Conservation (phyloP, 2,113 vertebrate species). For the Dicerorhinus sumatrensis region DNA sequence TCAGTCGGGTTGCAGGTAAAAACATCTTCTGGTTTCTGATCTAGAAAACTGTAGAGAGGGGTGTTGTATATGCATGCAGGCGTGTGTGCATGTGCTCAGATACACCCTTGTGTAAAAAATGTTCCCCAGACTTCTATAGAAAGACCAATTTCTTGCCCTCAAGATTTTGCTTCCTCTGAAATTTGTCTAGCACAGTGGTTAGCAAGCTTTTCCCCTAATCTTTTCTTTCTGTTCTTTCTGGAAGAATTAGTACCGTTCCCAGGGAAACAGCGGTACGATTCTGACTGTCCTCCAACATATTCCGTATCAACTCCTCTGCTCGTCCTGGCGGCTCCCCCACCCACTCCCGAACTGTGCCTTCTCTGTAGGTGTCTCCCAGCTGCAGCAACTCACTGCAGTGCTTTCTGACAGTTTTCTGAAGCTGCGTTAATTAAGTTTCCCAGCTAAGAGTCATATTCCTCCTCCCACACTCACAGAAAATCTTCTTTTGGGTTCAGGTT, state of each 20-base stretch:
- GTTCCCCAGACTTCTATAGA: not conserved
- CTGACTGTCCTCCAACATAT: slow-evolving; percentile 76
- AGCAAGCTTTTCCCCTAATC: not conserved
- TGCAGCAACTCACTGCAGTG: slow-evolving; percentile 43
- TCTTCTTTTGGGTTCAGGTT: slow-evolving; percentile 1
- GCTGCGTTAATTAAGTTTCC: slow-evolving; percentile 61
- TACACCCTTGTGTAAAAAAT: not conserved
- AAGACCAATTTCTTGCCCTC: not conserved
- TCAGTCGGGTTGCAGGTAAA: not conserved
- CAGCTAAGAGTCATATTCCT: slow-evolving; percentile 30
- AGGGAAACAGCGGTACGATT: slow-evolving; percentile 68
- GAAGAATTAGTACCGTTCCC: slow-evolving; percentile 74
- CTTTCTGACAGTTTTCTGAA: slow-evolving; percentile 71
- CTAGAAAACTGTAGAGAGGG: not conserved
- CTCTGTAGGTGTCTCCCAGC: slow-evolving; percentile 76
- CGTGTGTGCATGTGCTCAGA: not conserved
- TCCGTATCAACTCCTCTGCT: slow-evolving; percentile 57
- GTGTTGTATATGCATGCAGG: not conserved
- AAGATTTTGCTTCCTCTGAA: slow-evolving; percentile 29
- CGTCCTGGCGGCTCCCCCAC: slow-evolving; percentile 15
- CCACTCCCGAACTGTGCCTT: slow-evolving; percentile 49
- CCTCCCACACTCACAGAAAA: slow-evolving; percentile 24
- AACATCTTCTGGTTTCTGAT: not conserved
- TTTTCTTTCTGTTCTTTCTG: slow-evolving; percentile 70
- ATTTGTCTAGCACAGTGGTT: not conserved